Evolutionary conservation across 2,113 vertebrate species (phyloP), one percentile per base, ranked within the genome.

Genomic region (Sialia sialis): DNA sequence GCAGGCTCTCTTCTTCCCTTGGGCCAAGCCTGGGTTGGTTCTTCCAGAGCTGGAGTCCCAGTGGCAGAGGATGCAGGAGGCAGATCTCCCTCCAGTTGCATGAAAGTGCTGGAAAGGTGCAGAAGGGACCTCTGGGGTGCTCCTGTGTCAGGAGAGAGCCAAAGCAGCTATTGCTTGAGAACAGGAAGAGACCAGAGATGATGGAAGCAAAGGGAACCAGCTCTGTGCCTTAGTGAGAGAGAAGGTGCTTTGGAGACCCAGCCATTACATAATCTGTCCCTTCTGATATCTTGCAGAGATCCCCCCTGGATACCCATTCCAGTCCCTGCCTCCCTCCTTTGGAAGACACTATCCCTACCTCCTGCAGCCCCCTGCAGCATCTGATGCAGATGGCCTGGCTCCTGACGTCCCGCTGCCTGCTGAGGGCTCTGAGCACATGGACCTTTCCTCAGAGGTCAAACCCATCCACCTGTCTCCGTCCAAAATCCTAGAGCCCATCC

Each of bases 291-390:
- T 96, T 95, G 74, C 97, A 99, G 99, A 99, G 72, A 97, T 99
- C n/a, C 98, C 98, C 14, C 97, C 98, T 3, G 98, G 98, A 92
- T 99, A 99, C 90, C 98, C 98, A 7, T 99, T 99, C 94, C 99
- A 98, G 86, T 98, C 99, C 41, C 95, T 99, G 90, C 98, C 98
- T 1, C 97, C 98, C 1, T 98, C 99, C 19, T 99, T 98, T 4
- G 97, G 98, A 95, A 98, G 98, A 84, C 97, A 98, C 74, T 99
- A 98, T 91, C 98, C 98, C 4, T 99, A 98, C 97, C 98, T 98
- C 94, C 97, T 98, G 23, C 98, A 99, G 93, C 97, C 98, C 27
- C 94, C 98, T 0, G 82, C 98, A 1, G 98, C 97, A 1, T 91
- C 98, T 1, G 98, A 98, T 7, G 96, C 98, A 0, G 99, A 98